phyloP scores from a whole-genome alignment of 2,888 invertebrate species.

The Limnephilus marmoratus region DNA sequence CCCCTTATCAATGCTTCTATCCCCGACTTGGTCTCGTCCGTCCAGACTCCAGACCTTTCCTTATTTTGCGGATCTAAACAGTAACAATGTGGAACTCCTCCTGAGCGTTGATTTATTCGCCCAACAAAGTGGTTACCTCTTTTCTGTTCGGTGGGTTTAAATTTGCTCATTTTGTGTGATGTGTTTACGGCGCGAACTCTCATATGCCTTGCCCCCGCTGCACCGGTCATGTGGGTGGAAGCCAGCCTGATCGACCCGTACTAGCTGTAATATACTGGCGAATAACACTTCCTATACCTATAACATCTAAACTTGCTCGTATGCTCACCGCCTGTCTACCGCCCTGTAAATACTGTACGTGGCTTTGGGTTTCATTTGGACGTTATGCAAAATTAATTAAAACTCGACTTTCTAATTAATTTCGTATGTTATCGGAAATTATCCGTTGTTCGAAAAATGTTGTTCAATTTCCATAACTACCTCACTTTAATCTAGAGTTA shows the following conservation, averaged over 20 bases:
- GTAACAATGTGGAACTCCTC: background rate
- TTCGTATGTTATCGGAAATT: background rate
- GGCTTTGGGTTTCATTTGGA: conserved; percentile 18
- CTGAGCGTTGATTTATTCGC: background rate
- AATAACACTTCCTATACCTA: conserved; percentile 33
- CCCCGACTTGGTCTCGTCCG: conserved; percentile 16
- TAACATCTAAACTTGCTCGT: background rate
- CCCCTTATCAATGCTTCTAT: conserved; percentile 37
- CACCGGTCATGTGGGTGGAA: conserved; percentile 42
- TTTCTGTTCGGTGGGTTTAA: background rate
- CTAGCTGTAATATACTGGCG: background rate
- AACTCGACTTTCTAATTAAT: background rate
- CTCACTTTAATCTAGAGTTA: background rate
- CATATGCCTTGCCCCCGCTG: conserved; percentile 32
- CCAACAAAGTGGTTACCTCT: background rate
- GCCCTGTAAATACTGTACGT: background rate
- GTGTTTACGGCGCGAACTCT: background rate
- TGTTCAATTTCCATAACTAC: background rate
- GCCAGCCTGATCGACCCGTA: conserved; percentile 27
- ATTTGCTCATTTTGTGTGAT: background rate
- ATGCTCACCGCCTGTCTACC: background rate
- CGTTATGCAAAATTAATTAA: background rate
- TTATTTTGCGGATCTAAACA: background rate
- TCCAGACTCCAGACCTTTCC: background rate
- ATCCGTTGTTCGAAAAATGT: background rate